These are phyloP conservation scores for Spea multiplicata DNA, from an alignment of 2,113 vertebrate genomes.

Conservation along the genomic window DNA sequence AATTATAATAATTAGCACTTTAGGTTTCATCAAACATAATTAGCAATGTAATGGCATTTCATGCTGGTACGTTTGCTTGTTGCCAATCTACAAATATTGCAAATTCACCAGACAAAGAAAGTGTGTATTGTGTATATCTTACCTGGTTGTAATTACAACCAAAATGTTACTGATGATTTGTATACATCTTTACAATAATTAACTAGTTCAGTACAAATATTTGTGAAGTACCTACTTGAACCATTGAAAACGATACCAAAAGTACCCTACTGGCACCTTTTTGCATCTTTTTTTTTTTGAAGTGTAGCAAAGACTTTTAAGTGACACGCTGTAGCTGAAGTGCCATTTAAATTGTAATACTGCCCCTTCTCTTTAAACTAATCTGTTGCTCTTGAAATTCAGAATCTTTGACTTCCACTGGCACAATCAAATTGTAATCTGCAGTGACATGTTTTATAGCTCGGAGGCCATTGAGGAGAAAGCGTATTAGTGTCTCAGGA, in stretches of 20 bases:
- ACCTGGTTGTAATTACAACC: not conserved
- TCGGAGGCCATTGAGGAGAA: conserved; percentile 1
- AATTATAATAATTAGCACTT: no score
- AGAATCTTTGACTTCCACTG: conserved; percentile 11
- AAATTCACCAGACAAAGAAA: no score
- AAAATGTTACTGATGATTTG: not conserved
- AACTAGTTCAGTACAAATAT: no score
- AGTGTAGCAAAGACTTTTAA: not conserved
- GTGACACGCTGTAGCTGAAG: not conserved
- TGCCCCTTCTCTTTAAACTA: conserved; percentile 27
- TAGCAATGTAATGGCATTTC: no score
- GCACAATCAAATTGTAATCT: conserved; percentile 26
- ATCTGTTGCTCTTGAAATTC: conserved; percentile 38
- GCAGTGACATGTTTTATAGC: conserved; percentile 29
- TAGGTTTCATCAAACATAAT: no score
- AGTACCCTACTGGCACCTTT: no score
- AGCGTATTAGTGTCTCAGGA: conserved; percentile 37
- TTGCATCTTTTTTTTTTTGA: not conserved
- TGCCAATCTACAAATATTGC: no score
- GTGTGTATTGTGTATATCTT: no score
- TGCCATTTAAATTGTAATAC: not conserved
- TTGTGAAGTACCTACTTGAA: no score
- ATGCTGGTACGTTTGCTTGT: no score
- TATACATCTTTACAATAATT: no score
- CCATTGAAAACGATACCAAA: no score